phyloP scores from a whole-genome alignment of 2,888 invertebrate genomes.

The Macrosoma leucophasiata region DNA sequence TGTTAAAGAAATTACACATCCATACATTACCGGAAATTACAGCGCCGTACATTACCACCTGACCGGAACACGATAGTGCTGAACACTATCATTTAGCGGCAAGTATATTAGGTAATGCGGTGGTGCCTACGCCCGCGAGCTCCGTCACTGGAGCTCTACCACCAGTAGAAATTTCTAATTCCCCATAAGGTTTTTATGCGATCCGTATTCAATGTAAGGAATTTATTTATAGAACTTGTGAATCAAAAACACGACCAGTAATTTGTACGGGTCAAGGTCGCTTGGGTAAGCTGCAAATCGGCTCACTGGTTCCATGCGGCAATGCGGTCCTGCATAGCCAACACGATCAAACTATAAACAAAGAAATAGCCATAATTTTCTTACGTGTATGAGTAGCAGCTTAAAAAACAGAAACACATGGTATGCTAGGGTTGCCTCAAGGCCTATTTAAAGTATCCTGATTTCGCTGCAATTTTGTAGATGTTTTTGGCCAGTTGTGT shows the following conservation, averaged over 20 bases:
- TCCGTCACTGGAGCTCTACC: no score
- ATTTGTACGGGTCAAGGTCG: conserved; percentile 48
- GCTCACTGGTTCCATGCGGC: conserved; percentile 18
- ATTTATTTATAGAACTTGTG: conserved; percentile 8
- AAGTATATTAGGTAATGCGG: no score
- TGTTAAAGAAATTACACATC: no score
- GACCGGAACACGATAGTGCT: no score
- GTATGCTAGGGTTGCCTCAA: no score
- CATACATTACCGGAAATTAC: no score
- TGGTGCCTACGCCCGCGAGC: no score
- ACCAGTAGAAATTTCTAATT: neutral
- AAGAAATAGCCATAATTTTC: conserved; percentile 29
- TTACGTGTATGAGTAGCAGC: conserved; percentile 38
- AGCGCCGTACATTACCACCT: no score
- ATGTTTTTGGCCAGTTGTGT: no score
- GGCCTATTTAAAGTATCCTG: no score
- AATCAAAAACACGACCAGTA: conserved; percentile 16
- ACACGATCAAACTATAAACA: conserved; percentile 26
- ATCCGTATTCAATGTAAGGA: neutral
- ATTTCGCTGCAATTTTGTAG: no score
- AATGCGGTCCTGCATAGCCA: conserved; percentile 21
- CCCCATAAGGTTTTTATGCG: neutral
- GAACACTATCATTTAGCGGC: no score
- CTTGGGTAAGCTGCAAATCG: conserved; percentile 25
- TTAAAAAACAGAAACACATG: conserved; percentile 71